Percentiles rank a stretch among this genome's conserved stretches.
phyloP scores from a whole-genome alignment of 2,113 vertebrate species.

The Cheilinus undulatus region DNA sequence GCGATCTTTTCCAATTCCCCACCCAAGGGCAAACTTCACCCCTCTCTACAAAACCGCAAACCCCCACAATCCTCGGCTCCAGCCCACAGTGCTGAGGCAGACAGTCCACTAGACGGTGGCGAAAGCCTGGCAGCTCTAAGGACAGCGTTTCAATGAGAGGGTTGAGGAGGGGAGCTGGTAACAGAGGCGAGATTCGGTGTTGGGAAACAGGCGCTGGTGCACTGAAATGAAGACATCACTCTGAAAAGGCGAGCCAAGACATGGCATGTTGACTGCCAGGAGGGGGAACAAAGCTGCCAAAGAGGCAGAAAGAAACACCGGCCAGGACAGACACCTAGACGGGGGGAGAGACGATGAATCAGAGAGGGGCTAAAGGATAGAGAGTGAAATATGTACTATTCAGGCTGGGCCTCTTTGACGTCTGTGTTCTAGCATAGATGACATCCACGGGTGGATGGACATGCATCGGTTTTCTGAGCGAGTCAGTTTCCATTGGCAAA shows the following conservation, averaged over 20 bases:
- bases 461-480: slow-evolving; percentile 16
- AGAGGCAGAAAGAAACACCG: slow-evolving; percentile 28
- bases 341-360: slow-evolving; percentile 3
- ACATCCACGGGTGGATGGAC: slow-evolving; percentile 10
- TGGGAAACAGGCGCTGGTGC: slow-evolving; percentile 28
- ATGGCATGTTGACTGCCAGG: slow-evolving; percentile 29
- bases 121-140: slow-evolving; percentile 10
- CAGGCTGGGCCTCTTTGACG: not conserved
- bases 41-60: not conserved
- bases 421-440: not conserved
- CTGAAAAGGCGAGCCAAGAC: slow-evolving; percentile 35
- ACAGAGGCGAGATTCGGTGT: not conserved
- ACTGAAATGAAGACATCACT: slow-evolving; percentile 56
- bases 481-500: slow-evolving; percentile 34
- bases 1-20: slow-evolving; percentile 8
- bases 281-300: slow-evolving; percentile 38
- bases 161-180: slow-evolving; percentile 14
- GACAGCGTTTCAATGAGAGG: slow-evolving; percentile 20
- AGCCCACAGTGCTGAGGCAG: slow-evolving; percentile 12
- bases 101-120: slow-evolving; percentile 6
- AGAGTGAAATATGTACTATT: not conserved
- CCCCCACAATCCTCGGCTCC: not conserved
- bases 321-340: slow-evolving; percentile 35
- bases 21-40: slow-evolving; percentile 34
- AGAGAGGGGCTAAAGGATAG: slow-evolving; percentile 17